Evolutionary conservation across 2,797 vertebrate species (phyloP), one percentile per base, ranked within the genome.

Genomic region (Amblyopsis hoosieri): DNA sequence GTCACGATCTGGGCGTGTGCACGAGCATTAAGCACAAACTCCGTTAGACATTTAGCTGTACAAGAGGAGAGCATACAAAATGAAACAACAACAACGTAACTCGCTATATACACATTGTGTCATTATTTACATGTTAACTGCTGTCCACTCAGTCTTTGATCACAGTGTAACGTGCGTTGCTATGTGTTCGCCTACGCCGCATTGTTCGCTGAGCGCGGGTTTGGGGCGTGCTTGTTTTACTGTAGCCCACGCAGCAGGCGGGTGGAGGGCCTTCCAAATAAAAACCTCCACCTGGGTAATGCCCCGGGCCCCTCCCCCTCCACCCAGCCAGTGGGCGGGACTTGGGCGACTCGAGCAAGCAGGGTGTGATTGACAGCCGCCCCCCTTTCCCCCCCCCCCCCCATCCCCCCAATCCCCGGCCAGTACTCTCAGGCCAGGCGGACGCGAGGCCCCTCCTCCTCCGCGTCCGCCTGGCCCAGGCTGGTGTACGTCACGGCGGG

Each of bases 401-500:
- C 45, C 45, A 9, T 0, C 54, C 31, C 10, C 17, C 47, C 7
- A 1, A 2, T 23, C 19, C 19, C 19, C 2, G 19, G 19, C 15
- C 52, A 9, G 15, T 57, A 3, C 1, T 57, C 19, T 94, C 91
- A 97, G 78, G 94, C 93, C 65, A 96, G 91, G 33, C 91, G 91
- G 10, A 96, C 86, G 0, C 92, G 95, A 76, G 93, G 93, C 84
- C 19, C 19, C 19, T 97, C 95, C 33, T 96, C 95, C 80, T 94
- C 95, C 0, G 89, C 92, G 81, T 95, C 95, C 2, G 2, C 19
- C 70, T 94, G 93, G 59, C 94, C 92, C 83, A 97, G 89, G 81
- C 93, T 95, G 90, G 94, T 97, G 83, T 96, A 98, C 31, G 95
- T 97, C 73, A 98, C 96, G 0, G 96, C 94, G 62, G 96, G 96